Percentiles rank a stretch among this genome's conserved stretches.
Evolutionary conservation across 2,797 vertebrate genomes (phyloP).

Genomic region (Girardinus metallicus): DNA sequence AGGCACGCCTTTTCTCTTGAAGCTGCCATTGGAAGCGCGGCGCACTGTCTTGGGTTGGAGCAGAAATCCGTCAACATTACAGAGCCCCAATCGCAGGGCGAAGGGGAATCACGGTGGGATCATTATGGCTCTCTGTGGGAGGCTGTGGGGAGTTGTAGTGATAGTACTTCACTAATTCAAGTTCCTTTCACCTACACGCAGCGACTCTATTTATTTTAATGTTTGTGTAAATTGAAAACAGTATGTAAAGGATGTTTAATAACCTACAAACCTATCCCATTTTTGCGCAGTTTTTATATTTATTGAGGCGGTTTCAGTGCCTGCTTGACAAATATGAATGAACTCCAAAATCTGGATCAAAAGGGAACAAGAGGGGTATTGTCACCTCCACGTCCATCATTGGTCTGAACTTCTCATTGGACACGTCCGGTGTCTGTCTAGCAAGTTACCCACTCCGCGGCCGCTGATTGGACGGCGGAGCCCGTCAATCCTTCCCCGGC

Average conservation of each 20-base stretch:
- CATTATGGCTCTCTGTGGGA: slow-evolving; percentile 70
- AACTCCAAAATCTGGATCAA: slow-evolving; percentile 62
- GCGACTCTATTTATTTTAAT: neutral
- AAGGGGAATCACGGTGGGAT: slow-evolving; percentile 61
- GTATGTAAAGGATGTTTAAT: neutral
- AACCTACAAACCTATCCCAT: neutral
- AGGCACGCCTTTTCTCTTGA: slow-evolving; percentile 84
- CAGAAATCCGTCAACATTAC: slow-evolving; percentile 75
- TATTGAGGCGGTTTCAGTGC: slow-evolving; percentile 23
- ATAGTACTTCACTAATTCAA: slow-evolving; percentile 41
- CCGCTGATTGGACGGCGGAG: slow-evolving; percentile 69
- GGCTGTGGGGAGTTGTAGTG: slow-evolving; percentile 70
- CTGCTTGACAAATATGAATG: slow-evolving; percentile 68
- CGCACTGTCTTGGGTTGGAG: slow-evolving; percentile 77
- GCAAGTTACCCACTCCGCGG: slow-evolving; percentile 35
- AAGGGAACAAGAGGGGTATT: slow-evolving; percentile 53
- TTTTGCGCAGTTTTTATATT: neutral
- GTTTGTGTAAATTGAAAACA: neutral
- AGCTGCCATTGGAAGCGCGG: slow-evolving; percentile 81
- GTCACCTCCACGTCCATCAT: slow-evolving; percentile 66
- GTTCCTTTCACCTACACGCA: slow-evolving; percentile 10
- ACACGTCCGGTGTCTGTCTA: slow-evolving; percentile 63
- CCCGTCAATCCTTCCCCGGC: slow-evolving; percentile 63
- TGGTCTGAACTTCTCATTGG: slow-evolving; percentile 80
- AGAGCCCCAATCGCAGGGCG: slow-evolving; percentile 74